Conservation (phyloP, 2,797 vertebrate species). For the Miichthys miiuy region DNA sequence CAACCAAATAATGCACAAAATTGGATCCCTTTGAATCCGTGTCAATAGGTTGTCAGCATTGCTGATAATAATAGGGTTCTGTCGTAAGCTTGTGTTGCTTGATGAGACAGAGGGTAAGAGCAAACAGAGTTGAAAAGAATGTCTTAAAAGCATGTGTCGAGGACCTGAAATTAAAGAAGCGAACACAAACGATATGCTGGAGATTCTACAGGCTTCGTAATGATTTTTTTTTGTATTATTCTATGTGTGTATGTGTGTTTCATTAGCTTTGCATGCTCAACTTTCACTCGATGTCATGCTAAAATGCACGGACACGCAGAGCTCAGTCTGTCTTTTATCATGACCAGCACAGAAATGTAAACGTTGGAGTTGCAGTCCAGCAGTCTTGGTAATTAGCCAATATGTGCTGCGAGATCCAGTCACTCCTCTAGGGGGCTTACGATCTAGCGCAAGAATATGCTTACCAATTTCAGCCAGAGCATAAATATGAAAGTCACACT, state of each 20-base stretch:
- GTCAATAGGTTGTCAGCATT: conserved; percentile 36
- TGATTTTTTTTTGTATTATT: background rate
- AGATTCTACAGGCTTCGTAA: background rate
- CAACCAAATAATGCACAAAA: background rate
- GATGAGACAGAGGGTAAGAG: conserved; percentile 58
- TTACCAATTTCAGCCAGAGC: background rate
- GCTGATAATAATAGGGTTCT: conserved; percentile 53
- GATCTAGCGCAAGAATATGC: background rate
- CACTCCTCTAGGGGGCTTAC: background rate
- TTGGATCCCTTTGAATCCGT: background rate
- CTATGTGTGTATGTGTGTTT: background rate
- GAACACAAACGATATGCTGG: conserved; percentile 32
- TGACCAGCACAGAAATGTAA: conserved; percentile 27
- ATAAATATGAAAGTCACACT: background rate
- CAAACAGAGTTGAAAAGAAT: conserved; percentile 58
- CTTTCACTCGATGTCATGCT: background rate
- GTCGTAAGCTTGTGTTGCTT: conserved; percentile 53
- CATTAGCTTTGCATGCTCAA: too few relatives aligned
- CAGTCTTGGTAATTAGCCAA: conserved; percentile 57
- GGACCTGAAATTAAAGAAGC: conserved; percentile 54
- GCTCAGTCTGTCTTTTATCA: conserved; percentile 42
- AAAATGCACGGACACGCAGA: conserved; percentile 2
- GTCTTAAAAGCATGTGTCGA: conserved; percentile 70
- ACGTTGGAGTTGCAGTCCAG: conserved; percentile 12
- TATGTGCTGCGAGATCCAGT: conserved; percentile 45